Evolutionary conservation across 2,888 invertebrate species (phyloP).

Genomic region (Drosophila merina): DNA sequence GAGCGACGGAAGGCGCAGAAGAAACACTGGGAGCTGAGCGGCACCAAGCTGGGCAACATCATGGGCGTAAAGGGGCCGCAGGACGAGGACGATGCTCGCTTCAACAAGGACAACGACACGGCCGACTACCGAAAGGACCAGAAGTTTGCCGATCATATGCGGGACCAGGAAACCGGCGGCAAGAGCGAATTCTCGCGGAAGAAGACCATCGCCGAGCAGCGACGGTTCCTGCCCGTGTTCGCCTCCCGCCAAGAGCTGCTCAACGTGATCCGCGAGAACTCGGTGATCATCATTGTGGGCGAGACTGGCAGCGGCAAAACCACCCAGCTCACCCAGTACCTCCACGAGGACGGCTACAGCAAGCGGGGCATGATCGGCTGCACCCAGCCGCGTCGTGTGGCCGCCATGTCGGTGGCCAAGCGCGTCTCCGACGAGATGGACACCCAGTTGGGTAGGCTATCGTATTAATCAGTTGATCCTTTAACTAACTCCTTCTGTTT

Average conservation of each 20-base stretch:
- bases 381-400: constrained; percentile 98
- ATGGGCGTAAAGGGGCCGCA: constrained; percentile 96
- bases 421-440: constrained; percentile 99
- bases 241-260: constrained; percentile 96
- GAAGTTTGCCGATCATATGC: constrained; percentile 98
- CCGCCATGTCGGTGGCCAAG: constrained; percentile 99
- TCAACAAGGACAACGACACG: constrained; percentile 88
- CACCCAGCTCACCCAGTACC: constrained; percentile 98
- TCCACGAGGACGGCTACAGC: constrained; percentile 98
- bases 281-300: constrained; percentile 96
- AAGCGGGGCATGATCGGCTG: constrained; percentile 97
- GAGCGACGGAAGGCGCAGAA: constrained; percentile 98
- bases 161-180: constrained; percentile 87
- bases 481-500: not conserved
- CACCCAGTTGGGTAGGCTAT: constrained; percentile 88
- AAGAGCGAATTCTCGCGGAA: constrained; percentile 94
- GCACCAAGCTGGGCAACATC: constrained; percentile 94
- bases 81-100: constrained; percentile 89
- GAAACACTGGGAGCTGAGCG: constrained; percentile 99
- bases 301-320: constrained; percentile 89
- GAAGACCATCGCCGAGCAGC: constrained; percentile 92
- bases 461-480: not conserved
- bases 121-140: constrained; percentile 96
- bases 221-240: constrained; percentile 96
- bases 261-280: constrained; percentile 96